Evolutionary conservation across 2,888 invertebrate species (phyloP).

Genomic region (Nemapogon koenigi): DNA sequence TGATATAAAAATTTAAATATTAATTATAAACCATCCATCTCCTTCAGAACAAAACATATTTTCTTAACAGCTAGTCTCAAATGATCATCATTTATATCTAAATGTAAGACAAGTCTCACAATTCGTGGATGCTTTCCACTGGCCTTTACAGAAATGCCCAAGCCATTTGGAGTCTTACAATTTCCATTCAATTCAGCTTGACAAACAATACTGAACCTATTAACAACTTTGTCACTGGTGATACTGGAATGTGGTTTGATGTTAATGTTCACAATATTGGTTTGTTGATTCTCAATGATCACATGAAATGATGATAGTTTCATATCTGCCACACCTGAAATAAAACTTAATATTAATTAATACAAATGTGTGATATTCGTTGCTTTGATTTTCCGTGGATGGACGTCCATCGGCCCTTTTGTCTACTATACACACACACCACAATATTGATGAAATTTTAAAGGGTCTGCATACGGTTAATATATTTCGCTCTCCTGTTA

Average conservation of each 20-base stretch:
- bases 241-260: slow-evolving; percentile 49
- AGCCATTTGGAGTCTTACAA: slow-evolving; percentile 34
- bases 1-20: neutral
- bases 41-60: slow-evolving; percentile 61
- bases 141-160: slow-evolving; percentile 47
- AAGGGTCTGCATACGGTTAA: too few relatives aligned
- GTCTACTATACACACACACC: too few relatives aligned
- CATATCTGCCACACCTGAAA: slow-evolving; percentile 52
- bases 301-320: slow-evolving; percentile 59
- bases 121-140: slow-evolving; percentile 54
- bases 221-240: slow-evolving; percentile 55
- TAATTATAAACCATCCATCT: slow-evolving; percentile 33
- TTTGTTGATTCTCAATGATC: slow-evolving; percentile 60
- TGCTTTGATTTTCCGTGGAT: too few relatives aligned
- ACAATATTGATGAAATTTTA: too few relatives aligned
- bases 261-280: slow-evolving; percentile 71
- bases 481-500: too few relatives aligned
- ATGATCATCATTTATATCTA: slow-evolving; percentile 67
- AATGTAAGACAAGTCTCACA: slow-evolving; percentile 68
- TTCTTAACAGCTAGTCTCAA: slow-evolving; percentile 65
- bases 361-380: neutral
- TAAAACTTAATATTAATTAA: neutral
- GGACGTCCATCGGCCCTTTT: too few relatives aligned
- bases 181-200: slow-evolving; percentile 51
- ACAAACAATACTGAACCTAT: slow-evolving; percentile 49